Conservation (phyloP, 2,888 invertebrate species). For the Gari tellinella region DNA sequence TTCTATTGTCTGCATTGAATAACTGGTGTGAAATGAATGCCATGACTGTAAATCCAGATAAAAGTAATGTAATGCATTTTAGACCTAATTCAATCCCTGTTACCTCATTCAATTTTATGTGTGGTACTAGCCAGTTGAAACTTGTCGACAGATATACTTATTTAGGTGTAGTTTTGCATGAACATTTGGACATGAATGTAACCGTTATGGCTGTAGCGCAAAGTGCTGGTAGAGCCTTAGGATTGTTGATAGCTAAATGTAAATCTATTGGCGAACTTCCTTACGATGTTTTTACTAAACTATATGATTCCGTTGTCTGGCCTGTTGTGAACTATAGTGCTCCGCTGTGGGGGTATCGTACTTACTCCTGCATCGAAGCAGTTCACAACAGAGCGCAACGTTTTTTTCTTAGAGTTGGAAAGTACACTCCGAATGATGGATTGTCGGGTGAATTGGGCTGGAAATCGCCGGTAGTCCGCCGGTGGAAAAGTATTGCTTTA, state of each 20-base stretch:
- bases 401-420: no score
- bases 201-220: slow-evolving; percentile 33
- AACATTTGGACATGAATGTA: slow-evolving; percentile 30
- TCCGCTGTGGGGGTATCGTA: no score
- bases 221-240: slow-evolving; percentile 34
- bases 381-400: no score
- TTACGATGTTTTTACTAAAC: slow-evolving; percentile 32
- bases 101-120: slow-evolving; percentile 20
- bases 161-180: slow-evolving; percentile 29
- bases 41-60: slow-evolving; percentile 37
- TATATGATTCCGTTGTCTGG: slow-evolving; percentile 48
- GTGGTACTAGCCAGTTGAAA: slow-evolving; percentile 27
- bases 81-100: slow-evolving; percentile 8
- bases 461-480: no score
- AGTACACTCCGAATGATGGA: no score
- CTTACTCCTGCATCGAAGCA: no score
- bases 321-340: slow-evolving; percentile 40
- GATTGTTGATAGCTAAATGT: slow-evolving; percentile 44
- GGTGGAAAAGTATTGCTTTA: no score
- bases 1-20: slow-evolving; percentile 25
- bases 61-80: slow-evolving; percentile 54
- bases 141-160: slow-evolving; percentile 37
- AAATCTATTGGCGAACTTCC: slow-evolving; percentile 40
- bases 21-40: slow-evolving; percentile 41
- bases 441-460: no score